Conservation (phyloP, 2,888 invertebrate species). For the Andrena hattorfiana region DNA sequence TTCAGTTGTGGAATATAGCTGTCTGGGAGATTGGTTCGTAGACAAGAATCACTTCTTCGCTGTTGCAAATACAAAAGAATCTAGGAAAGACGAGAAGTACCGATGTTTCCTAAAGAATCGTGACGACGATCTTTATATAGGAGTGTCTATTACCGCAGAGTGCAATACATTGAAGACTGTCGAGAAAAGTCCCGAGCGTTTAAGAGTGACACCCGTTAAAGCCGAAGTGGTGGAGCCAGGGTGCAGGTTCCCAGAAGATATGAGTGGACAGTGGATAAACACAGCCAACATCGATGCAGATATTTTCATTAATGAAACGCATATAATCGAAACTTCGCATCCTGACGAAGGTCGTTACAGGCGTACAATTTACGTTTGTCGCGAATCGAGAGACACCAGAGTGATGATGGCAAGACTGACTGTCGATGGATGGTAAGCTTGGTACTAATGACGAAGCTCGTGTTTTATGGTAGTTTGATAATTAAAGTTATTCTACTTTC, state of each 20-base stretch:
- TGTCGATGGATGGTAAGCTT: slow-evolving; percentile 94
- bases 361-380: slow-evolving; percentile 96
- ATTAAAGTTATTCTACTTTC: slow-evolving; percentile 72
- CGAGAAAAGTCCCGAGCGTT: slow-evolving; percentile 96
- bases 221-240: slow-evolving; percentile 95
- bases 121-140: slow-evolving; percentile 96
- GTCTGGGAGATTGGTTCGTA: slow-evolving; percentile 97
- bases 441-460: neutral
- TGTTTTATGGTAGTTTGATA: slow-evolving; percentile 32
- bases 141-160: slow-evolving; percentile 97
- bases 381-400: slow-evolving; percentile 95
- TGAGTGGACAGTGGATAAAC: slow-evolving; percentile 98
- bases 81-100: slow-evolving; percentile 97
- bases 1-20: slow-evolving; percentile 94
- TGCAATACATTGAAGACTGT: slow-evolving; percentile 97
- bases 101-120: slow-evolving; percentile 97
- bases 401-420: slow-evolving; percentile 98
- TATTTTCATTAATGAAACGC: slow-evolving; percentile 97
- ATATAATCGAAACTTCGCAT: slow-evolving; percentile 97
- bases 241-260: slow-evolving; percentile 96
- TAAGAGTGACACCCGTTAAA: slow-evolving; percentile 94
- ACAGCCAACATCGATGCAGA: slow-evolving; percentile 99
- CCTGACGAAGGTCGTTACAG: slow-evolving; percentile 96
- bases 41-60: slow-evolving; percentile 98
- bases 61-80: slow-evolving; percentile 98